Evolutionary conservation across 2,888 invertebrate species (phyloP).

Genomic region (Teinopalpus imperialis): DNA sequence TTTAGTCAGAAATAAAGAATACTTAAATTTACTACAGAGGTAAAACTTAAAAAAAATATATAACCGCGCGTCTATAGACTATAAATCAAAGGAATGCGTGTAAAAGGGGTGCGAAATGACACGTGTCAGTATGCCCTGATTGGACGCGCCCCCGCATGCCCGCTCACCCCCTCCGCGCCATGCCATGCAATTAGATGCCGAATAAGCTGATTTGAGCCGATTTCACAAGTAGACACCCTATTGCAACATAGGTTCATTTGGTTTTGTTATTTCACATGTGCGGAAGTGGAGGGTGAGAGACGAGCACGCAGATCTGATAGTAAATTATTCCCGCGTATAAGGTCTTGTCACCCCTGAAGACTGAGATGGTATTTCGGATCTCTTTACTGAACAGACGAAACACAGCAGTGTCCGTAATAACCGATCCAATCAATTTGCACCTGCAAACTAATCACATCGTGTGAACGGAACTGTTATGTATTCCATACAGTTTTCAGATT

Average conservation of each 20-base stretch:
- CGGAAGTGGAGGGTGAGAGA: too few species aligned
- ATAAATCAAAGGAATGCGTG: slow-evolving; percentile 66
- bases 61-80: slow-evolving; percentile 36
- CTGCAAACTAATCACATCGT: too few species aligned
- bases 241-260: slow-evolving; percentile 27
- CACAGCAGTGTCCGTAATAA: too few species aligned
- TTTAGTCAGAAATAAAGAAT: neutral
- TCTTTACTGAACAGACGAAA: too few species aligned
- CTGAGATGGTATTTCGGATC: too few species aligned
- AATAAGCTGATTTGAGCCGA: slow-evolving; percentile 61
- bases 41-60: neutral
- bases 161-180: slow-evolving; percentile 36
- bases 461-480: too few species aligned
- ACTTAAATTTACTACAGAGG: neutral
- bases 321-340: too few species aligned
- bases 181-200: slow-evolving; percentile 57
- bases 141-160: slow-evolving; percentile 55
- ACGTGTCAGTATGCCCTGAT: slow-evolving; percentile 70
- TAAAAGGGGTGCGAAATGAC: slow-evolving; percentile 74
- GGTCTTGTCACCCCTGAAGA: too few species aligned
- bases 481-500: too few species aligned
- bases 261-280: slow-evolving; percentile 16
- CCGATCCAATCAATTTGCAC: too few species aligned
- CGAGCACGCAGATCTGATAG: too few species aligned
- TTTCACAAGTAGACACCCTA: slow-evolving; percentile 29